These are phyloP conservation scores for Sinocyclocheilus maitianheensis DNA, from an alignment of 2,113 vertebrate genomes.

Conservation along the genomic window DNA sequence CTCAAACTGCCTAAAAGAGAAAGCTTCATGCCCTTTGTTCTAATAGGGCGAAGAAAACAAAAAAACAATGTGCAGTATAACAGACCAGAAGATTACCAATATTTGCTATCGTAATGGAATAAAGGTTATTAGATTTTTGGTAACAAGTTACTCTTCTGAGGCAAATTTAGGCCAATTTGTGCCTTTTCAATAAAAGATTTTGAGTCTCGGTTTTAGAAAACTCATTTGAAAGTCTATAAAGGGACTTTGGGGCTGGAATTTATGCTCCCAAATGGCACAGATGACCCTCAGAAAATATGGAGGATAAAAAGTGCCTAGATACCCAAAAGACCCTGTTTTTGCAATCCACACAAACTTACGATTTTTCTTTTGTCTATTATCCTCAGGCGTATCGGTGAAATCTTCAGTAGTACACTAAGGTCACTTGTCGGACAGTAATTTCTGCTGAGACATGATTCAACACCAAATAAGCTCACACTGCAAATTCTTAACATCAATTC, in stretches of 20 bases:
- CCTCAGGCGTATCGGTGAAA: background rate
- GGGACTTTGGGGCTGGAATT: background rate
- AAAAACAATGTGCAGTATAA: constrained; percentile 26
- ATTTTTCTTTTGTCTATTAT: background rate
- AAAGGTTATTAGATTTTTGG: background rate
- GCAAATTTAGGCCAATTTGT: constrained; percentile 5
- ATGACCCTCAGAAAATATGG: background rate
- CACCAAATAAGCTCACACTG: too few species aligned
- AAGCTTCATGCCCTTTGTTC: constrained; percentile 27
- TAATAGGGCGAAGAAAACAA: constrained; percentile 29
- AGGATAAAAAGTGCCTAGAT: constrained; percentile 20
- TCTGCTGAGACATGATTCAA: background rate
- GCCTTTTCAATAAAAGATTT: background rate
- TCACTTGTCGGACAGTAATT: background rate
- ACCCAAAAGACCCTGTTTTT: constrained; percentile 5
- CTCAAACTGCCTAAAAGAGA: constrained; percentile 54
- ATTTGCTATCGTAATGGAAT: background rate
- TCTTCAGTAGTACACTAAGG: constrained; percentile 12
- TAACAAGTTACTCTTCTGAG: background rate
- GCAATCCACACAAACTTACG: background rate
- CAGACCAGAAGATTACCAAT: background rate
- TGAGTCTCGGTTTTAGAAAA: background rate
- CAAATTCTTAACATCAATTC: too few species aligned
- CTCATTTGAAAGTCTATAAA: constrained; percentile 24
- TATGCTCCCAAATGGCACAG: background rate